These are phyloP conservation scores for Stichodactyla helianthus DNA, from an alignment of 64 coral and sea anemone genomes.

Conservation along the genomic window DNA sequence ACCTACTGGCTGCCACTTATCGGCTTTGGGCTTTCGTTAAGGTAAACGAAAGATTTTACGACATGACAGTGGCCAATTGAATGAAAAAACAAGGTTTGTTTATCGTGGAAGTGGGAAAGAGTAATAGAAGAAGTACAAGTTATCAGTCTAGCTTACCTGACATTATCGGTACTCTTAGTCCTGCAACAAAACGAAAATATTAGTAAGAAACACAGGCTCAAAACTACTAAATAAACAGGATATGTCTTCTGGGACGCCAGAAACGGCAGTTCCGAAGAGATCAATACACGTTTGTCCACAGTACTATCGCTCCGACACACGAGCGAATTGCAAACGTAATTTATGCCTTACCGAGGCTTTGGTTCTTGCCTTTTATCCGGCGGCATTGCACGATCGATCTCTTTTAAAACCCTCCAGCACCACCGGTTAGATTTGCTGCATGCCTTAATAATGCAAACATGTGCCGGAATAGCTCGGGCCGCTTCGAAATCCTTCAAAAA, in stretches of 20 bases:
- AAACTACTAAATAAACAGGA: constrained; percentile 6
- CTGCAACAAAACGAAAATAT: constrained; percentile 29
- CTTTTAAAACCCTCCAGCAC: background rate
- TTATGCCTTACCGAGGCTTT: constrained; percentile 8
- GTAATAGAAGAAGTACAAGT: background rate
- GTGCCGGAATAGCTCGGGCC: background rate
- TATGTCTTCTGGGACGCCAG: background rate
- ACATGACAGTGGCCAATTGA: background rate
- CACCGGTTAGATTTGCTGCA: background rate
- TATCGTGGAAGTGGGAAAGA: background rate
- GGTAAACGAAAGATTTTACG: background rate
- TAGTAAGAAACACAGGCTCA: background rate
- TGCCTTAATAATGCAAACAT: background rate
- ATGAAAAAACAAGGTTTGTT: background rate
- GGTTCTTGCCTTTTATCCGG: constrained; percentile 11
- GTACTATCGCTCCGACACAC: constrained; percentile 14
- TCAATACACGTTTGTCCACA: background rate
- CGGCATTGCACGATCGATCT: background rate
- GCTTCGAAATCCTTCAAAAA: constrained; percentile 16
- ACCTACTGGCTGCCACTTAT: background rate
- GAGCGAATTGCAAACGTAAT: background rate
- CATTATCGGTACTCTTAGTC: constrained; percentile 49
- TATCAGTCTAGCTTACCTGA: constrained; percentile 26
- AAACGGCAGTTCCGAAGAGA: background rate
- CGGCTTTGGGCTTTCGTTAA: background rate